These are phyloP conservation scores for Panagrolaimus sp. DNA, from an alignment of 1,140 invertebrate genomes.

Conservation along the genomic window DNA sequence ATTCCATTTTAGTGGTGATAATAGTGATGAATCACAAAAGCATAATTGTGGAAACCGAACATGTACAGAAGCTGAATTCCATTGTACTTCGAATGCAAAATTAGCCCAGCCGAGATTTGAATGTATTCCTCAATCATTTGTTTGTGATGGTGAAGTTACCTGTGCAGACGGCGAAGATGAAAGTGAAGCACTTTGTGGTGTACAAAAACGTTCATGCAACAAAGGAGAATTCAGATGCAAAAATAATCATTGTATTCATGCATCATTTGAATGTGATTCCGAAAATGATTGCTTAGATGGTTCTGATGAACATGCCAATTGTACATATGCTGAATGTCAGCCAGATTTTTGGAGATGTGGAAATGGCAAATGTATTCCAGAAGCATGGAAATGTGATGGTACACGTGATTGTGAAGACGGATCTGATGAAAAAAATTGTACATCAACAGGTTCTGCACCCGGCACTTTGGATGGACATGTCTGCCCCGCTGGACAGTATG, in stretches of 20 bases:
- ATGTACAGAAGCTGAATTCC: slow-evolving; percentile 63
- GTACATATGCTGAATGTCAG: slow-evolving; percentile 62
- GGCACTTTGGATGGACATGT: slow-evolving; percentile 32
- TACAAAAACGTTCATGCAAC: slow-evolving; percentile 58
- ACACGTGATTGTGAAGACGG: slow-evolving; percentile 52
- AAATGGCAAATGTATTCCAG: slow-evolving; percentile 79
- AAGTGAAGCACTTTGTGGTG: slow-evolving; percentile 49
- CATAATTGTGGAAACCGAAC: slow-evolving; percentile 64
- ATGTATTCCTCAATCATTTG: slow-evolving; percentile 69
- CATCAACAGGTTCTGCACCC: not conserved
- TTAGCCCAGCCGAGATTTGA: slow-evolving; percentile 59
- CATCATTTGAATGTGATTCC: slow-evolving; percentile 62
- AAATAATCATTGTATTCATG: slow-evolving; percentile 55
- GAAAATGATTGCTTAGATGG: slow-evolving; percentile 83
- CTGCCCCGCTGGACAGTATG: slow-evolving; percentile 60
- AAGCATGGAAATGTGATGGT: slow-evolving; percentile 48
- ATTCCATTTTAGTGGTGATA: slow-evolving; percentile 9
- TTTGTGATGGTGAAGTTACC: slow-evolving; percentile 69
- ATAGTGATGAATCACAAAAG: slow-evolving; percentile 59
- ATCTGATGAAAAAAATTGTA: slow-evolving; percentile 37
- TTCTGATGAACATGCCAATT: slow-evolving; percentile 82
- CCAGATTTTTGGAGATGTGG: slow-evolving; percentile 67
- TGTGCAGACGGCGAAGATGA: slow-evolving; percentile 60
- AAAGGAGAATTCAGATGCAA: slow-evolving; percentile 56
- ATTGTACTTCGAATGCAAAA: slow-evolving; percentile 65